Evolutionary conservation across 2,888 invertebrate genomes (phyloP).

Genomic region (Cataglyphis livida): DNA sequence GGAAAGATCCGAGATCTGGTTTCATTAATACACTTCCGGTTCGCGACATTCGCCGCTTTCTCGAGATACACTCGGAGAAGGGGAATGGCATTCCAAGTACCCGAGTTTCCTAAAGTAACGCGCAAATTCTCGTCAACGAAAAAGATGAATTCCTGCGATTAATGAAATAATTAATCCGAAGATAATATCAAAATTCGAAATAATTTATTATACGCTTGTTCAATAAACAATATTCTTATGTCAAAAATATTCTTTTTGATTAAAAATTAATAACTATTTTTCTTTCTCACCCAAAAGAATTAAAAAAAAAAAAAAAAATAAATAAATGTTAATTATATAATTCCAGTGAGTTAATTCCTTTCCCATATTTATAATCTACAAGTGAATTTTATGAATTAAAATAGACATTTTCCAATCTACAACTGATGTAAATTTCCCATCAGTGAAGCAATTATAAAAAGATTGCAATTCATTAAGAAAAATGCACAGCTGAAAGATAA

Average conservation of each 20-base stretch:
- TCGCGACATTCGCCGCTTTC: slow-evolving; percentile 68
- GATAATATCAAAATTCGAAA: background rate
- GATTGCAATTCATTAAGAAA: slow-evolving; percentile 1
- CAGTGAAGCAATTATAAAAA: background rate
- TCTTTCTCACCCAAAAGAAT: slow-evolving; percentile 4
- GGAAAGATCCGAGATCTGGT: slow-evolving; percentile 70
- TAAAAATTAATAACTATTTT: background rate
- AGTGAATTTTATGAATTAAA: background rate
- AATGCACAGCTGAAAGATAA: background rate
- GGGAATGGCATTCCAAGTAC: slow-evolving; percentile 2
- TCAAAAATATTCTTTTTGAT: background rate
- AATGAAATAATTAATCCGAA: background rate
- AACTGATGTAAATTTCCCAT: background rate
- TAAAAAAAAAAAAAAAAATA: background rate
- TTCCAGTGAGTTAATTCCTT: slow-evolving; percentile 2
- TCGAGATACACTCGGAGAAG: slow-evolving; percentile 31
- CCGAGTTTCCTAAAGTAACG: background rate
- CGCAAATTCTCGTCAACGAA: background rate
- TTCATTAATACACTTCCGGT: slow-evolving; percentile 80
- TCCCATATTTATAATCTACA: background rate
- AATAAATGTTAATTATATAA: background rate
- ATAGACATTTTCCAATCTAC: background rate
- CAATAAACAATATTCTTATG: too few species aligned
- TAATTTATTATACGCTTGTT: background rate
- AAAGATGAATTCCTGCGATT: background rate